These are phyloP conservation scores for Salvelinus alpinus DNA, from an alignment of 2,113 vertebrate species.

Conservation along the genomic window DNA sequence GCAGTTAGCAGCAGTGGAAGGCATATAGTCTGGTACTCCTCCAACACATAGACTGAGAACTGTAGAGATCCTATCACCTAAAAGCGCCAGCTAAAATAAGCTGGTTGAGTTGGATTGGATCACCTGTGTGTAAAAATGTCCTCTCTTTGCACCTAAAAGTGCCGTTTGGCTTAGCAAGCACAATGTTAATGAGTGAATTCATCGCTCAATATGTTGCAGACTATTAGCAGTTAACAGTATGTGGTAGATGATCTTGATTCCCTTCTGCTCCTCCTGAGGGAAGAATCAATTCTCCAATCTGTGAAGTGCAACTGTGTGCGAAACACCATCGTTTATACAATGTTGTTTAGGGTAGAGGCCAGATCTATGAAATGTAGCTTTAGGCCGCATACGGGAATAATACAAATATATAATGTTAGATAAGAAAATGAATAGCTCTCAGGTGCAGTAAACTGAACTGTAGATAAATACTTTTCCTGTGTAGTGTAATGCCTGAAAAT, in stretches of 20 bases:
- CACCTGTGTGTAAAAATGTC: conserved; percentile 13
- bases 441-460: not conserved
- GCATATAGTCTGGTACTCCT: not conserved
- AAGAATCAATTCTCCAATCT: conserved; percentile 12
- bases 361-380: not conserved
- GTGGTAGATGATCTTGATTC: conserved; percentile 20
- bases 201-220: conserved; percentile 29
- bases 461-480: not conserved
- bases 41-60: conserved; percentile 12
- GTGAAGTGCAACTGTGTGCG: not conserved
- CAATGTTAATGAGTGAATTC: conserved; percentile 26
- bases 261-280: conserved; percentile 3
- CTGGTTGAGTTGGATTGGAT: conserved; percentile 17
- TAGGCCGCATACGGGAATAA: not conserved
- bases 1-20: conserved; percentile 18
- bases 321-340: not conserved
- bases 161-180: conserved; percentile 23
- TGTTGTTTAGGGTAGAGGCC: not conserved
- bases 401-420: not conserved
- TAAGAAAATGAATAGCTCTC: not conserved
- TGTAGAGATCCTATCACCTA: conserved; percentile 13
- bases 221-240: conserved; percentile 36
- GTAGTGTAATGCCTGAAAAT: not conserved
- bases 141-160: not conserved
- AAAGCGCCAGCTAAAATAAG: conserved; percentile 16